phyloP scores from a whole-genome alignment of 2,797 vertebrate genomes.

The Vipera latastei region DNA sequence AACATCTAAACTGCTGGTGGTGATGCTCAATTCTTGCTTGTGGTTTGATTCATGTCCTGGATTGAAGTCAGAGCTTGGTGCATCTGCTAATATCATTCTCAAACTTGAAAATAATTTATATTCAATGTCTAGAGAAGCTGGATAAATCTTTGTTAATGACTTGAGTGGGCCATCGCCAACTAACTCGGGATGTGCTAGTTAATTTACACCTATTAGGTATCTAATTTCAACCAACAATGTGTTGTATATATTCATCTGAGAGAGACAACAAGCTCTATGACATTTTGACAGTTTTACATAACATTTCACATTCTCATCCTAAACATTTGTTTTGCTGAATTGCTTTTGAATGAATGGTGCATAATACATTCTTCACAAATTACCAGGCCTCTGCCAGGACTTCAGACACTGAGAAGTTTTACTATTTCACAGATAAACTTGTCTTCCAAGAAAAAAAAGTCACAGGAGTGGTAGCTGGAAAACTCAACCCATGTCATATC shows the following conservation, averaged over 20 bases:
- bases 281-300: conserved; percentile 44
- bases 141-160: neutral
- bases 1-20: neutral
- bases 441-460: conserved; percentile 3
- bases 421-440: conserved; percentile 12
- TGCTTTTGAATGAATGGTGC: conserved; percentile 63
- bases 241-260: conserved; percentile 57
- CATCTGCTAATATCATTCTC: neutral
- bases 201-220: neutral
- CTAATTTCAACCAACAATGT: conserved; percentile 45
- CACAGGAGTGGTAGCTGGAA: neutral
- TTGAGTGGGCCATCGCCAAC: neutral
- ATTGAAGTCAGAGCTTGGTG: neutral
- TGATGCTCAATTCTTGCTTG: neutral
- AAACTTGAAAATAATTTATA: neutral
- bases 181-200: conserved; percentile 1
- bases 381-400: conserved; percentile 27
- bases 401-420: conserved; percentile 24
- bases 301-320: conserved; percentile 1
- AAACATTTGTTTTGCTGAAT: conserved; percentile 65
- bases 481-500: neutral
- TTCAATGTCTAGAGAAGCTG: neutral
- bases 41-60: neutral
- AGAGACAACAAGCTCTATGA: conserved; percentile 52
- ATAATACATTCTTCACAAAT: conserved; percentile 44